Evolutionary conservation across 1,140 invertebrate species (phyloP).

Genomic region (Holotrichia oblita): DNA sequence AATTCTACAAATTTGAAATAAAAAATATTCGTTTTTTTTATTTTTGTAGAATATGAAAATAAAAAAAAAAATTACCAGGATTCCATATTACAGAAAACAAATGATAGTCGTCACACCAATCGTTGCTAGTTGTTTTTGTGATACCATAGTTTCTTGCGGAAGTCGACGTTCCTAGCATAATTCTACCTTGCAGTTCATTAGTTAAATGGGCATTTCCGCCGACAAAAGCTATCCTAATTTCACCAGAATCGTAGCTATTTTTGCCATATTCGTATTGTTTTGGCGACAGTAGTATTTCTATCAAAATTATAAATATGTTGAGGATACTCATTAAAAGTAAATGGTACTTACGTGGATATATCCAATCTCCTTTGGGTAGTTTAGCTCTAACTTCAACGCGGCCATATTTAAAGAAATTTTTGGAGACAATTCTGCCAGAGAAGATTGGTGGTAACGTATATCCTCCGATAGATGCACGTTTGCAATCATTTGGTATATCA

Average conservation of each 20-base stretch:
- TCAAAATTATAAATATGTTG: no score
- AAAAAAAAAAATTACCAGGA: slow-evolving; percentile 62
- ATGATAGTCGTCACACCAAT: slow-evolving; percentile 70
- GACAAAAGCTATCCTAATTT: slow-evolving; percentile 61
- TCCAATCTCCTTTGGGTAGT: slow-evolving; percentile 80
- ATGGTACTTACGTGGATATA: slow-evolving; percentile 73
- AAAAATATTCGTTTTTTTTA: slow-evolving; percentile 16
- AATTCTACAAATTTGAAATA: slow-evolving; percentile 48
- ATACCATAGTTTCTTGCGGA: slow-evolving; percentile 60
- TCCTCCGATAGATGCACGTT: not conserved
- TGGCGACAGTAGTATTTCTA: slow-evolving; percentile 70
- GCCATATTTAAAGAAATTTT: slow-evolving; percentile 74
- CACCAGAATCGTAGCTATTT: slow-evolving; percentile 64
- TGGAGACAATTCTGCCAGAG: slow-evolving; percentile 74
- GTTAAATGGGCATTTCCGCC: slow-evolving; percentile 60
- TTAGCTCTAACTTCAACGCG: slow-evolving; percentile 80
- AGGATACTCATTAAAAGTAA: not conserved
- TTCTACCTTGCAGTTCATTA: slow-evolving; percentile 59
- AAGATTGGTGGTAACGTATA: slow-evolving; percentile 69
- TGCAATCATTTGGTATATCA: not conserved
- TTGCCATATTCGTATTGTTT: slow-evolving; percentile 63
- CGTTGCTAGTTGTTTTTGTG: slow-evolving; percentile 58
- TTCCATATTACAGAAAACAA: slow-evolving; percentile 70
- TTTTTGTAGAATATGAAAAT: no score
- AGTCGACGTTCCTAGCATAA: slow-evolving; percentile 55